Percentiles rank a stretch among this genome's conserved stretches.
These are phyloP conservation scores for Noturus placidus DNA, from an alignment of 2,113 vertebrate genomes.

Conservation along the genomic window DNA sequence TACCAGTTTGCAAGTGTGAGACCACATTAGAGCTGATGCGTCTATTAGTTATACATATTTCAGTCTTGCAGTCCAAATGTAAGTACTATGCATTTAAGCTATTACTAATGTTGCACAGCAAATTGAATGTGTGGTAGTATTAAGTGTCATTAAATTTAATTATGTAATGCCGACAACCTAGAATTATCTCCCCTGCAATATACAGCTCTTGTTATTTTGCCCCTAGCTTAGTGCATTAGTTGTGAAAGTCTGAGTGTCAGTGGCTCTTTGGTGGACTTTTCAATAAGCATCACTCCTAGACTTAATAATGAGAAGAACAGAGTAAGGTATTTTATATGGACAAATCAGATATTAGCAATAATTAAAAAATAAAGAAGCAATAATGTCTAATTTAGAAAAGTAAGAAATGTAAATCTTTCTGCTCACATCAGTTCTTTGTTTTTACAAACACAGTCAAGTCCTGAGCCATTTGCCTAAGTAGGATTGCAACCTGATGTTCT, in stretches of 20 bases:
- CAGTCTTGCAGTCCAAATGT: background rate
- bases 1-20: background rate
- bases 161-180: background rate
- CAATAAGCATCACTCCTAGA: background rate
- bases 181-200: background rate
- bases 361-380: background rate
- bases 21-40: background rate
- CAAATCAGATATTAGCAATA: background rate
- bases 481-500: background rate
- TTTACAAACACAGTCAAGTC: background rate
- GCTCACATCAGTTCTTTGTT: background rate
- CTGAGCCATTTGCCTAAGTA: background rate
- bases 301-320: background rate
- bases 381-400: background rate
- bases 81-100: background rate
- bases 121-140: slow-evolving; percentile 1
- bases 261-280: background rate
- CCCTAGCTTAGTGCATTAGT: background rate
- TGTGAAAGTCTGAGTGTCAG: background rate
- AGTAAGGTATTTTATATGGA: background rate
- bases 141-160: slow-evolving; percentile 19
- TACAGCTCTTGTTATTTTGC: background rate
- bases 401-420: background rate
- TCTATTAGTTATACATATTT: background rate
- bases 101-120: background rate